Conservation (phyloP, 1,140 invertebrate species). For the Zaprionus camerounensis region DNA sequence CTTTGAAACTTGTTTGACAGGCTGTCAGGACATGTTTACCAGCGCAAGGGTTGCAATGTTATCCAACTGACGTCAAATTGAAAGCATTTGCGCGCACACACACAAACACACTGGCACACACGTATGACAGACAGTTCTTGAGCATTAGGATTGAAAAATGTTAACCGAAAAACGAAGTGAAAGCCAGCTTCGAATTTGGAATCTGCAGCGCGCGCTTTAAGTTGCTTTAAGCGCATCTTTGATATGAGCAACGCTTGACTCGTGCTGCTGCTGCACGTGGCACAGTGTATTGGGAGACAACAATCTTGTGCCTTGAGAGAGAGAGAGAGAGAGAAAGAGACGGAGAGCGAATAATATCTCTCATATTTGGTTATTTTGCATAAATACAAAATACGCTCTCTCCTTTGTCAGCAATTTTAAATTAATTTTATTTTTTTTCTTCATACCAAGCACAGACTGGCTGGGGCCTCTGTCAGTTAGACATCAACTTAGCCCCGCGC, state of each 20-base stretch:
- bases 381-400: constrained; percentile 58
- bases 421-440: constrained; percentile 64
- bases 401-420: constrained; percentile 75
- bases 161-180: constrained; percentile 26
- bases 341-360: constrained; percentile 6
- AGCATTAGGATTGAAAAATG: constrained; percentile 47
- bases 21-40: constrained; percentile 71
- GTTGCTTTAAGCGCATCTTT: constrained; percentile 42
- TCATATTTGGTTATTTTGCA: constrained; percentile 64
- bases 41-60: constrained; percentile 63
- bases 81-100: constrained; percentile 58
- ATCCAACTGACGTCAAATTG: constrained; percentile 67
- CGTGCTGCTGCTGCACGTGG: neutral
- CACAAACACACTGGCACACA: neutral
- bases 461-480: constrained; percentile 31
- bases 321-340: too few relatives aligned
- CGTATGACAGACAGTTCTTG: constrained; percentile 54
- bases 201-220: constrained; percentile 9
- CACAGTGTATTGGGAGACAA: constrained; percentile 12
- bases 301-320: constrained; percentile 2
- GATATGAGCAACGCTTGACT: constrained; percentile 17
- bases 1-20: constrained; percentile 78
- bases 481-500: constrained; percentile 2
- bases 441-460: neutral
- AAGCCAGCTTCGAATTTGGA: neutral